Conservation (phyloP, 2,797 vertebrate genomes). For the Anabas testudineus region DNA sequence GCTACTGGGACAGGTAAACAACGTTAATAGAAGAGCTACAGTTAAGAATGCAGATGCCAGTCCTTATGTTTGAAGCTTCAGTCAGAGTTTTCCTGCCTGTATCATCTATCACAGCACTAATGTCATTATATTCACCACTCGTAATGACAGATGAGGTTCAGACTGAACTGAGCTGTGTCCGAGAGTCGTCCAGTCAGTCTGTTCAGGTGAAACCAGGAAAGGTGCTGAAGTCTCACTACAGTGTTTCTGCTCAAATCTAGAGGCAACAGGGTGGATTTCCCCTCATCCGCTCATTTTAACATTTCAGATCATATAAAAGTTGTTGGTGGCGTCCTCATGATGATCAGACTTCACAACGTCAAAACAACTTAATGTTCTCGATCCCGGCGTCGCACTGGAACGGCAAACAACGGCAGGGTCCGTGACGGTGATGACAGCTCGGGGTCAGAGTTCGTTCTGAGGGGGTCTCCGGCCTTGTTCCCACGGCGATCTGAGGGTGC, state of each 20-base stretch:
- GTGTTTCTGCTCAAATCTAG: conserved; percentile 25
- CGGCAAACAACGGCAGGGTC: conserved; percentile 74
- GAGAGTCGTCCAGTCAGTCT: neutral
- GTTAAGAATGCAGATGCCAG: neutral
- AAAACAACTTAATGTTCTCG: conserved; percentile 62
- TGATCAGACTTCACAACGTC: neutral
- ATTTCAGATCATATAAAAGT: neutral
- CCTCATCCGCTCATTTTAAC: neutral
- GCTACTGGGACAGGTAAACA: conserved; percentile 56
- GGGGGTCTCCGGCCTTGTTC: conserved; percentile 40
- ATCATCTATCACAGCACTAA: neutral
- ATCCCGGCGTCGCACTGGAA: conserved; percentile 74
- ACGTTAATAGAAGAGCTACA: conserved; percentile 41
- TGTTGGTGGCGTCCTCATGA: conserved; percentile 6
- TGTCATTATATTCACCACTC: neutral
- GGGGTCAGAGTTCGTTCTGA: conserved; percentile 50
- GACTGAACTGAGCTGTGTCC: neutral
- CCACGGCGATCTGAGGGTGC: conserved; percentile 32
- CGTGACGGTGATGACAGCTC: conserved; percentile 57
- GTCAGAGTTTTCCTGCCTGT: conserved; percentile 2
- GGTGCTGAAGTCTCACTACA: conserved; percentile 18
- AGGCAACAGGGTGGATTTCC: conserved; percentile 18
- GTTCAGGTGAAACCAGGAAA: conserved; percentile 20
- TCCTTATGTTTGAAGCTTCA: neutral
- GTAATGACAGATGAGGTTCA: neutral